Percentiles rank a stretch among this genome's conserved stretches.
phyloP scores from a whole-genome alignment of 1,140 invertebrate species.

The Caenorhabditis latens region DNA sequence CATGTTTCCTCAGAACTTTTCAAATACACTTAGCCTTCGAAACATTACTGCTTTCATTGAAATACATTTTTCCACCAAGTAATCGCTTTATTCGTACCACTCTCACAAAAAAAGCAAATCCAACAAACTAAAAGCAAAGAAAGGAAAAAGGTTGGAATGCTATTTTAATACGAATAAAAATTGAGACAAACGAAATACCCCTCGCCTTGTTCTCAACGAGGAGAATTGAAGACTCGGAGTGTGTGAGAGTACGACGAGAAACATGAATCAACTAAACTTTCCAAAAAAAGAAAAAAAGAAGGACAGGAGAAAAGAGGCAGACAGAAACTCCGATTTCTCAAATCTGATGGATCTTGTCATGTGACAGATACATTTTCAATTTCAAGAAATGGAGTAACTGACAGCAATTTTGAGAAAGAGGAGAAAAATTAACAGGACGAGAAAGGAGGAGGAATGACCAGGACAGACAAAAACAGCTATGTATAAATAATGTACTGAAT shows the following conservation, averaged over 20 bases:
- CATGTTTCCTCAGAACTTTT: conserved; percentile 72
- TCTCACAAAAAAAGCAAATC: conserved; percentile 31
- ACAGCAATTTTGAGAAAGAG: background rate
- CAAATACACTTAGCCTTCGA: background rate
- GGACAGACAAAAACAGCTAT: conserved; percentile 30
- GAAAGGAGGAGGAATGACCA: conserved; percentile 31
- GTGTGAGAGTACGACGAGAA: conserved; percentile 28
- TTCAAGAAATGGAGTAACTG: background rate
- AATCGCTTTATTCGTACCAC: conserved; percentile 29
- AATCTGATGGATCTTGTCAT: background rate
- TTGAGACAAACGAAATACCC: background rate
- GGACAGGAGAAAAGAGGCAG: background rate
- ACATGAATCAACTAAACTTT: conserved; percentile 49
- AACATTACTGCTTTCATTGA: background rate
- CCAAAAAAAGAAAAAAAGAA: background rate
- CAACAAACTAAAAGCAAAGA: background rate
- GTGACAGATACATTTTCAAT: background rate
- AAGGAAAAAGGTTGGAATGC: conserved; percentile 10
- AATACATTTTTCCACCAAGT: background rate
- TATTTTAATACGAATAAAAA: background rate
- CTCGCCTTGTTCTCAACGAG: conserved; percentile 34
- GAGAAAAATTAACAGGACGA: background rate
- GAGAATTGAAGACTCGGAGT: conserved; percentile 26
- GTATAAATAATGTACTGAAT: background rate
- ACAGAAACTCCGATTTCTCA: conserved; percentile 6